phyloP scores from a whole-genome alignment of 2,797 vertebrate genomes.

The Sternarchorhynchus goeldii region DNA sequence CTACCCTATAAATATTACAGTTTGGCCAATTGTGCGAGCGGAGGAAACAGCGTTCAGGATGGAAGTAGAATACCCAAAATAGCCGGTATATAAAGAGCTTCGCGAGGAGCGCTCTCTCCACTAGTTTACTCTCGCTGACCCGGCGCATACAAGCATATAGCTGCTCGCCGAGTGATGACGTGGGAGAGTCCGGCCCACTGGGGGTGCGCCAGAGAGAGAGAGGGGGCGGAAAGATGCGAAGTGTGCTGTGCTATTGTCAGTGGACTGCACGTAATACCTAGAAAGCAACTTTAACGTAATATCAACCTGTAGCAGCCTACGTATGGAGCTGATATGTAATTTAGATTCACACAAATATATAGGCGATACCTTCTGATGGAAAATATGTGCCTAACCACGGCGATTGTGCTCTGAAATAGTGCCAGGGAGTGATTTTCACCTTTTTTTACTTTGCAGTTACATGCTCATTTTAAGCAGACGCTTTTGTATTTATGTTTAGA shows the following conservation, averaged over 20 bases:
- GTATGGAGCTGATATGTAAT: slow-evolving; percentile 32
- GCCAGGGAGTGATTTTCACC: too few relatives aligned
- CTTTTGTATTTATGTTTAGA: too few relatives aligned
- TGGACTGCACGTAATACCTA: slow-evolving; percentile 24
- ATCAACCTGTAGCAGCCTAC: slow-evolving; percentile 24
- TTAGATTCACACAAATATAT: slow-evolving; percentile 37
- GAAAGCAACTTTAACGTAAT: slow-evolving; percentile 37
- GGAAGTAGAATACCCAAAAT: slow-evolving; percentile 85
- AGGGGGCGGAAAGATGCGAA: background rate
- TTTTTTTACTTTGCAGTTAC: too few relatives aligned
- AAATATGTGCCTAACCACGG: slow-evolving; percentile 18
- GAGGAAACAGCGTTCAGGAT: slow-evolving; percentile 92
- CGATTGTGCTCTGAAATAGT: background rate
- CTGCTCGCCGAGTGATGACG: slow-evolving; percentile 18
- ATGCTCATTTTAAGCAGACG: too few relatives aligned
- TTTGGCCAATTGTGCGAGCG: slow-evolving; percentile 83
- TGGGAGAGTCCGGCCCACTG: background rate
- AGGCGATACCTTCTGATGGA: slow-evolving; percentile 32
- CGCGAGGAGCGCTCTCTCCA: background rate
- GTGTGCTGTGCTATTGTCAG: slow-evolving; percentile 13
- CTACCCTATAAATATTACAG: slow-evolving; percentile 69
- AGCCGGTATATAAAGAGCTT: slow-evolving; percentile 89
- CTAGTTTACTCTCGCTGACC: slow-evolving; percentile 7
- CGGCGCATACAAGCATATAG: slow-evolving; percentile 47
- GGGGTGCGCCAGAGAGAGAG: background rate